These are phyloP conservation scores for Brachirus orientalis DNA, from an alignment of 2,113 vertebrate genomes.

Conservation along the genomic window DNA sequence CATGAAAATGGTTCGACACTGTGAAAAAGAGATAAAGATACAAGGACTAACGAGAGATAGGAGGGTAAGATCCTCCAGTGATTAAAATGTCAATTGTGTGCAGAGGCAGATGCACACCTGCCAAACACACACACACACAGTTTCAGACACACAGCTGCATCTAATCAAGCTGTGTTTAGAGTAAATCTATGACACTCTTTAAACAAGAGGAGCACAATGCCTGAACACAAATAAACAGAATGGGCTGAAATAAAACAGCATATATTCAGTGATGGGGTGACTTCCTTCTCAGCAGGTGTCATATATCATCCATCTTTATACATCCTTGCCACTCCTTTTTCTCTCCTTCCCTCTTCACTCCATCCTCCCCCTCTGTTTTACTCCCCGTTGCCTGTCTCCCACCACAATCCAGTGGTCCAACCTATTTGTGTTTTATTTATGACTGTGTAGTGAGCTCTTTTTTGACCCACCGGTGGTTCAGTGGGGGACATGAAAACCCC, in stretches of 20 bases:
- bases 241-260: conserved; percentile 26
- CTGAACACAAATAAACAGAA: conserved; percentile 20
- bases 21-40: conserved; percentile 21
- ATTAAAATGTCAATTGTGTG: conserved; percentile 68
- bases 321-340: background rate
- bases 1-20: conserved; percentile 9
- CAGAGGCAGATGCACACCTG: conserved; percentile 49
- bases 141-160: conserved; percentile 15
- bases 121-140: conserved; percentile 10
- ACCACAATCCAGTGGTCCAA: conserved; percentile 7
- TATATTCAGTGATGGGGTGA: conserved; percentile 3
- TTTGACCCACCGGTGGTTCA: conserved; percentile 37
- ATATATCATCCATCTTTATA: conserved; percentile 33
- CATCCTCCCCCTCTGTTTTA: background rate
- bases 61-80: conserved; percentile 50
- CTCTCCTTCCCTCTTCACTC: background rate
- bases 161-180: conserved; percentile 33
- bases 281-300: conserved; percentile 21
- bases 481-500: background rate
- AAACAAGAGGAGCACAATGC: conserved; percentile 20
- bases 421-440: conserved; percentile 57
- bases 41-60: conserved; percentile 14
- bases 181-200: conserved; percentile 39
- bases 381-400: background rate
- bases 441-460: background rate